Percentiles rank a stretch among this genome's conserved stretches.
phyloP scores from a whole-genome alignment of 2,888 invertebrate species.

The Nomada ruficornis region DNA sequence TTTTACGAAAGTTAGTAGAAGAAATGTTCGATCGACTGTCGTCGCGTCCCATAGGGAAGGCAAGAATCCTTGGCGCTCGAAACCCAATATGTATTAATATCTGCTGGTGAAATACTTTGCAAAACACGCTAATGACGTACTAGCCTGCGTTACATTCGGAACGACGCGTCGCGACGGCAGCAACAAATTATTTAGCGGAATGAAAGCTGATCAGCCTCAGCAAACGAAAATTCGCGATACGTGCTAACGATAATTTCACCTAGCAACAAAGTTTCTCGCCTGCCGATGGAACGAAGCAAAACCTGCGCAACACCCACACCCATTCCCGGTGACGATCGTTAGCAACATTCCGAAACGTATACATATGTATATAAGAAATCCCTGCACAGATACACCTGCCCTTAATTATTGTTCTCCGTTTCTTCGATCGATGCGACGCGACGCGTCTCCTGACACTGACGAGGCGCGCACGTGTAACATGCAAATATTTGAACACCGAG shows the following conservation, averaged over 20 bases:
- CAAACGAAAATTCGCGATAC: neutral
- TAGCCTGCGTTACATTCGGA: too few species aligned
- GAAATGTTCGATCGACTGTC: too few species aligned
- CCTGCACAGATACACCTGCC: neutral
- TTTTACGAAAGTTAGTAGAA: too few species aligned
- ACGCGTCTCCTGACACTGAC: neutral
- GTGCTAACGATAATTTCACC: neutral
- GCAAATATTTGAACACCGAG: conserved; percentile 40
- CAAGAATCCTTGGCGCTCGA: too few species aligned
- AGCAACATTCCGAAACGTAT: conserved; percentile 49
- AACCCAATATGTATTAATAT: too few species aligned
- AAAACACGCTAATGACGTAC: too few species aligned
- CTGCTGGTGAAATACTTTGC: too few species aligned
- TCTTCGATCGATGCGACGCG: neutral
- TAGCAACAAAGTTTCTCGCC: conserved; percentile 21
- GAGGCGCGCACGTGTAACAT: conserved; percentile 18
- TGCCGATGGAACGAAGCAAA: neutral
- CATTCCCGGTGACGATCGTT: conserved; percentile 35
- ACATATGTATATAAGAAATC: neutral
- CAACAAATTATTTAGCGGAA: too few species aligned
- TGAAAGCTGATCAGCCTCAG: too few species aligned
- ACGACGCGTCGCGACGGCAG: too few species aligned
- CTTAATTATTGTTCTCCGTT: conserved; percentile 18
- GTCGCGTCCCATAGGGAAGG: too few species aligned
- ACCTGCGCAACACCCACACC: conserved; percentile 33